Base-by-base conservation (phyloP, 2,113 vertebrate species). In the Marcusenius ussheri region DNA sequence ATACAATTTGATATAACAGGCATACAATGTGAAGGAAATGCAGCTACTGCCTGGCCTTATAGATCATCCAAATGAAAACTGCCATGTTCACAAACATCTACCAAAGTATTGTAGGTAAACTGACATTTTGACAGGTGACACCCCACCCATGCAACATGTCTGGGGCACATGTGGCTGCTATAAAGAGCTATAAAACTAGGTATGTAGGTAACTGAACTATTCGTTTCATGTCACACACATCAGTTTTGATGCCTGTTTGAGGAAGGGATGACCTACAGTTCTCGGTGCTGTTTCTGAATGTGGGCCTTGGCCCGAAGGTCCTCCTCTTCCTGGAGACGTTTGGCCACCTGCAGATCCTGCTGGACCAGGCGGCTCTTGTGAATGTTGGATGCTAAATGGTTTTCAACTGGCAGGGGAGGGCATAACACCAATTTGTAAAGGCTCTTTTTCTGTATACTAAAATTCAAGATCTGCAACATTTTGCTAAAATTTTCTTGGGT, bases 301-400 rank as follows among this genome's bases (percentile, higher is more conserved):
- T 96, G 95, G 70, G 95, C 95, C 91, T 97, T 97, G 51, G 98
- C 98, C 91, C 95, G 96, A 91, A 95, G 93, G 89, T 99, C 98
- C 93, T 99, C 98, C 91, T 98, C 97, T 86, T 98, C 96, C 89
- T 99, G 98, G 77, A 99, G 96, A 89, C 96, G 96, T 93, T 98
- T 99, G 91, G 98, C 98, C 94, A 99, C 96, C 91, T 96, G 96
- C 56, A 99, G 95, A 93, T 99, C 98, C 92, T 97, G 96, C 91
- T 99, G 96, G 84, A 98, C 98, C 93, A 99, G 95, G 39, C 98
- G 98, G 94, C 95, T 99, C 91, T 98, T 96, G 89, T 99, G 97
- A 94, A 99, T 91, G 0, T 99, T 99, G 42, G 98, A 98, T 1
- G 98, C 98, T 95, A 99, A 95, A 92, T 99, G 98, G 95, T 97